A percentile compares a stretch with the other conserved stretches of the same genome.
These are phyloP conservation scores for Meriones unguiculatus DNA, from an alignment of 2,113 vertebrate species.

Conservation along the genomic window DNA sequence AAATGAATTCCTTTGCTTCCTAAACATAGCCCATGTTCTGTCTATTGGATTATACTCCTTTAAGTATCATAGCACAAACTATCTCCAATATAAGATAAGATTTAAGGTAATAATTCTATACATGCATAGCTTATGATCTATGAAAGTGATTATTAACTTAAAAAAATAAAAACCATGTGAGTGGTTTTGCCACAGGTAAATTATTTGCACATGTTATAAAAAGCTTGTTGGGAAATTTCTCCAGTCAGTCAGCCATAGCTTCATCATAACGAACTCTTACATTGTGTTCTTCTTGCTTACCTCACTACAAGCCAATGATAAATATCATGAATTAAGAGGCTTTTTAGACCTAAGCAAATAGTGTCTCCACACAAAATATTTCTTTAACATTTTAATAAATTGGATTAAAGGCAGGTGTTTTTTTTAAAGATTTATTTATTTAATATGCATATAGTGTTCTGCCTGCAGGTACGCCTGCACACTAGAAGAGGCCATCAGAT, in stretches of 20 bases:
- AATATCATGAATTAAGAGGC: not conserved
- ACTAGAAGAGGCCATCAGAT: no score
- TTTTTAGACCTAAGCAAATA: constrained; percentile 50
- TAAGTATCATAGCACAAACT: constrained; percentile 43
- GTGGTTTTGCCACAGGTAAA: constrained; percentile 22
- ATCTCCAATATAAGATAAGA: constrained; percentile 45
- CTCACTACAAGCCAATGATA: constrained; percentile 32
- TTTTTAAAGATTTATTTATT: no score
- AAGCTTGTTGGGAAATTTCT: not conserved
- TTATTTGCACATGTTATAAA: not conserved
- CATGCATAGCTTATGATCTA: not conserved
- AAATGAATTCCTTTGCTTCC: constrained; percentile 35
- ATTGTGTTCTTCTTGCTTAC: not conserved
- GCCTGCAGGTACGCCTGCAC: no score
- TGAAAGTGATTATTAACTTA: constrained; percentile 22
- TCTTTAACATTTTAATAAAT: constrained; percentile 47
- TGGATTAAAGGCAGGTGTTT: constrained; percentile 11
- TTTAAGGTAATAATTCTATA: not conserved
- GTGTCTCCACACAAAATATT: not conserved
- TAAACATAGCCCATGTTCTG: not conserved
- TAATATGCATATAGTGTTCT: no score
- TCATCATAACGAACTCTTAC: constrained; percentile 17
- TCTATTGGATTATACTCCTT: not conserved
- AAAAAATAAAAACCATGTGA: not conserved
- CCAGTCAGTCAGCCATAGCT: not conserved